These are phyloP conservation scores for Pedionomus torquatus DNA, from an alignment of 2,113 vertebrate genomes.

Conservation along the genomic window DNA sequence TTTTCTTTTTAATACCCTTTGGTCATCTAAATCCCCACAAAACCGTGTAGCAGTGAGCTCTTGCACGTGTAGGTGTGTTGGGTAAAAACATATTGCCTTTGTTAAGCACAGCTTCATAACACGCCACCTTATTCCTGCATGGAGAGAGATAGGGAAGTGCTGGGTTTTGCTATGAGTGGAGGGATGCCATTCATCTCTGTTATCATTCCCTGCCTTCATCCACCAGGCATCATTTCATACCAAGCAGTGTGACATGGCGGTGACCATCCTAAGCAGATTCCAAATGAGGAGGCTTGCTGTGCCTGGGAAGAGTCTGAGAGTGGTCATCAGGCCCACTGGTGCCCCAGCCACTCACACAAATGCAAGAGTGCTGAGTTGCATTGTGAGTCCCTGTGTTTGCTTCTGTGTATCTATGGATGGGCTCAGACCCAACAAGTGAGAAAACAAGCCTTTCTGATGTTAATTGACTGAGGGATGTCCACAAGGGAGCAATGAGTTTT, in stretches of 20 bases:
- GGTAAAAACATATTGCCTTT: neutral
- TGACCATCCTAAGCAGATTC: neutral
- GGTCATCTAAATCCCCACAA: neutral
- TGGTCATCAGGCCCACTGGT: neutral
- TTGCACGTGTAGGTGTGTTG: fast-evolving
- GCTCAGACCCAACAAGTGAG: neutral
- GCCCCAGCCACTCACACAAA: neutral
- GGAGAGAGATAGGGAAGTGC: neutral
- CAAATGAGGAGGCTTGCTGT: fast-evolving
- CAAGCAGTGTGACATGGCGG: fast-evolving
- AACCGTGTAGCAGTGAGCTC: neutral
- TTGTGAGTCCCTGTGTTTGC: fast-evolving
- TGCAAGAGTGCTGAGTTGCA: neutral
- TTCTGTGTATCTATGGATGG: neutral
- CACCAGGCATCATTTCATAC: neutral
- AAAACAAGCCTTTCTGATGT: fast-evolving
- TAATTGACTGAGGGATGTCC: neutral
- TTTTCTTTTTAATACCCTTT: neutral
- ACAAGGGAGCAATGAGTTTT: neutral
- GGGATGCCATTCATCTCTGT: fast-evolving
- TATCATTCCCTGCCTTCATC: neutral
- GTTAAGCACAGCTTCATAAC: neutral
- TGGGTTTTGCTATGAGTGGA: neutral
- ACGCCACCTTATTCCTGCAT: fast-evolving
- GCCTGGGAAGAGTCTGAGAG: neutral